Evolutionary conservation across 2,113 vertebrate species (phyloP).

Genomic region (Terrapene triunguis): DNA sequence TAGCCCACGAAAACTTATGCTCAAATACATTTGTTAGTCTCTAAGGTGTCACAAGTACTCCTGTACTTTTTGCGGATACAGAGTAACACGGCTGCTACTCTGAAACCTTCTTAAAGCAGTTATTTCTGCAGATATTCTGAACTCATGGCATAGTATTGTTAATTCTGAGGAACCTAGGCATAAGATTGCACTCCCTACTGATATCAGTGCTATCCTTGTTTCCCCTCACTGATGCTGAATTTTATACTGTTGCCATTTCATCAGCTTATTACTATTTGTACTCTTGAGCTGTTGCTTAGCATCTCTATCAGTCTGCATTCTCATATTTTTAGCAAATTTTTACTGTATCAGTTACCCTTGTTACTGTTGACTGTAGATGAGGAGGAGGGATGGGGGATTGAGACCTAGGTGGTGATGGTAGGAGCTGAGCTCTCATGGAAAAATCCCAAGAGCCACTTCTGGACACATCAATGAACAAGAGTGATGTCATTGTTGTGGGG

Average conservation of each 20-base stretch:
- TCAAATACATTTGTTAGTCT: too few species aligned
- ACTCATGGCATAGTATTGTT: background rate
- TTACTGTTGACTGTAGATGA: too few species aligned
- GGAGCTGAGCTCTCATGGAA: background rate
- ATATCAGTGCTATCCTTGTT: background rate
- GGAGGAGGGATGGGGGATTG: too few species aligned
- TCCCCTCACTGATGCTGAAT: background rate
- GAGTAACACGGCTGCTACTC: too few species aligned
- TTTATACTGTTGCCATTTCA: background rate
- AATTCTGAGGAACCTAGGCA: background rate
- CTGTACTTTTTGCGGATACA: too few species aligned
- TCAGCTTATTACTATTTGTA: background rate
- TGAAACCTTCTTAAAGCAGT: background rate
- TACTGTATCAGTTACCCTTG: too few species aligned
- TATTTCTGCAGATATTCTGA: background rate
- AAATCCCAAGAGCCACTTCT: slow-evolving; percentile 19
- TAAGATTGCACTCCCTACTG: background rate
- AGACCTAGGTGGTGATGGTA: too few species aligned
- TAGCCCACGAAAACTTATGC: too few species aligned
- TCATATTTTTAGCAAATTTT: too few species aligned
- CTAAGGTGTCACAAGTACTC: too few species aligned
- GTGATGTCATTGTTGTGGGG: background rate
- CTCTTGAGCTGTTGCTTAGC: too few species aligned
- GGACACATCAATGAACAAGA: rapidly evolving
- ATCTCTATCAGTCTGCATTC: too few species aligned